phyloP scores from a whole-genome alignment of 2,797 vertebrate species.

The Botia almorhae region DNA sequence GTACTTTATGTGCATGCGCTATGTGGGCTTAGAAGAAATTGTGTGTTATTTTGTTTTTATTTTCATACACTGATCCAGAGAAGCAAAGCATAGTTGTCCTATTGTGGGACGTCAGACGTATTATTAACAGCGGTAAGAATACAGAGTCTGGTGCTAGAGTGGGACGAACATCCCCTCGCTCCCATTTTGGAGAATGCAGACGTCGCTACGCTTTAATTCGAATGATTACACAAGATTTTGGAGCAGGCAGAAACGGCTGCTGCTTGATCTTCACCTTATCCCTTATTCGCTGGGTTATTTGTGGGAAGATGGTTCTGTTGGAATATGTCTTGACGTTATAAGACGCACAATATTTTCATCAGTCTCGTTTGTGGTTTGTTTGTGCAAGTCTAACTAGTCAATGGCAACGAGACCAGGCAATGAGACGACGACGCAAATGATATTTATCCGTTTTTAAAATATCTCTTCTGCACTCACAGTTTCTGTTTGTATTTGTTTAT shows the following conservation, averaged over 20 bases:
- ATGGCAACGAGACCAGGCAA: background rate
- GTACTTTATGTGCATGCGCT: background rate
- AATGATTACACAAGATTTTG: conserved; percentile 4
- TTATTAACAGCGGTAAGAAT: conserved; percentile 11
- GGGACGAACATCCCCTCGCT: background rate
- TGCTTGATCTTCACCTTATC: background rate
- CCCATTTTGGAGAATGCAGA: conserved; percentile 3
- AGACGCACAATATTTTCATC: background rate
- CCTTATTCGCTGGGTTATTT: background rate
- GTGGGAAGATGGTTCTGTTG: background rate
- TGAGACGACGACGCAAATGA: conserved; percentile 6
- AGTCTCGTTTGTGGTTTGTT: background rate
- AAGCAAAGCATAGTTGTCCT: background rate
- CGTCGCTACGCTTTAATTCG: background rate
- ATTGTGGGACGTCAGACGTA: conserved; percentile 29
- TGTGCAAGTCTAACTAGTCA: background rate
- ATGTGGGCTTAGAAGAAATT: background rate
- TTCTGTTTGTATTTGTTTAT: background rate
- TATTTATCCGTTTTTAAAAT: background rate
- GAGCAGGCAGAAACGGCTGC: background rate
- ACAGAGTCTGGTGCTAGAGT: background rate
- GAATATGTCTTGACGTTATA: background rate
- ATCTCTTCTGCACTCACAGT: background rate
- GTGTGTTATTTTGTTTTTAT: background rate
- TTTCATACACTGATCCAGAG: background rate